phyloP scores from a whole-genome alignment of 2,888 invertebrate species.

The Acanthosepion pharaonis region DNA sequence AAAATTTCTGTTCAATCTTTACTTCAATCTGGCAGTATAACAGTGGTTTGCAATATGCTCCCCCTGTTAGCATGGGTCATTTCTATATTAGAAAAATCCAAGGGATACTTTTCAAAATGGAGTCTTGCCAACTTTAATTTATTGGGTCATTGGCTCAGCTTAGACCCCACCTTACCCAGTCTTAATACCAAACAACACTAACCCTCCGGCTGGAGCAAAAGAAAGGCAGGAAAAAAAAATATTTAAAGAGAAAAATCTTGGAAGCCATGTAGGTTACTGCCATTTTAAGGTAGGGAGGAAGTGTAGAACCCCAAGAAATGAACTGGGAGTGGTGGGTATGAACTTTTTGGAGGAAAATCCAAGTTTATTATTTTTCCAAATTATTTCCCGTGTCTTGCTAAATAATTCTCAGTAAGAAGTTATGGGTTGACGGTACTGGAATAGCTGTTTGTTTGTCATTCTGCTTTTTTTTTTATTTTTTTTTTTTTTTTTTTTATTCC shows the following conservation, averaged over 20 bases:
- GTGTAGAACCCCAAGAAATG: background rate
- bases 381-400: background rate
- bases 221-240: background rate
- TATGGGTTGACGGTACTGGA: background rate
- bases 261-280: background rate
- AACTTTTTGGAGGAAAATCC: background rate
- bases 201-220: background rate
- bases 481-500: background rate
- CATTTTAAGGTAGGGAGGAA: background rate
- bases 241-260: background rate
- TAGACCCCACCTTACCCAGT: background rate
- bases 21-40: background rate
- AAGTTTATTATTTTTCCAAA: background rate
- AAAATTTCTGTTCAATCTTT: background rate
- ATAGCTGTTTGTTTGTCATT: background rate
- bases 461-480: background rate
- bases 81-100: background rate
- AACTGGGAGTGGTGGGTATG: background rate
- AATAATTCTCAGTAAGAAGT: background rate
- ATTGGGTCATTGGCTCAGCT: background rate
- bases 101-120: background rate
- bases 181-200: background rate
- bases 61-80: background rate
- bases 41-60: background rate
- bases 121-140: background rate